Base-by-base conservation (phyloP, 2,797 vertebrate genomes). In the Rhinoraja longicauda region DNA sequence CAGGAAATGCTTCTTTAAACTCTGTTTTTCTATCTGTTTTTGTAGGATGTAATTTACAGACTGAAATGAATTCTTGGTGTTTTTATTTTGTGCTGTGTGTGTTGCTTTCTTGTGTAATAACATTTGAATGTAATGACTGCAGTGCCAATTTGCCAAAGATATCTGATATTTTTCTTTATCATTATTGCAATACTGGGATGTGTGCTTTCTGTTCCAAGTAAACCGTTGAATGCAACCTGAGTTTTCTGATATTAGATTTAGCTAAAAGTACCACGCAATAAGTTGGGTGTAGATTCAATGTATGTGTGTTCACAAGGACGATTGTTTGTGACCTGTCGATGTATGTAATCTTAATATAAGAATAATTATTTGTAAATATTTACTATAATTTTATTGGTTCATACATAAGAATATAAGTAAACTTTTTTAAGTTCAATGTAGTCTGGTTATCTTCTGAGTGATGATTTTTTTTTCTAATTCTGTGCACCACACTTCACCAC, bases 321-420 rank as follows among this genome's bases (percentile, higher is more conserved):
- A 97, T 97, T 99, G 98, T 97, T 98, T 98, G 98, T 99, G 98
- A 97, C 98, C 97, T 97, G 98, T 97, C 96, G 96, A 97, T 98
- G 98, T 98, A 98, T 98, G 98, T 99, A 98, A 97, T 97, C 97
- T 98, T 99, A 98, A 98, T 98, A 98, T 99, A 98, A 99, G 97
- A 97, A 98, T 99, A 98, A 99, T 98, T 99, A 99, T 99, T 99
- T 99, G 99, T 99, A 99, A 99, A 99, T 99, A 99, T 98, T 99
- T 98, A 96, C 98, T 97, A 99, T 99, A 99, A 99, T 99, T 99
- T 99, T 99, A 99, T 99, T 99, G 97, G 97, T 99, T 98, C 97
- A 97, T 98, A 97, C 90, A 92, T 92, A 75, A 92, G 98, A 99
- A 99, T 99, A 99, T 99, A 99, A 98, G 97, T 98, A 98, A 92